Conservation (phyloP, 1,140 invertebrate species). For the Drosophila mojavensis region DNA sequence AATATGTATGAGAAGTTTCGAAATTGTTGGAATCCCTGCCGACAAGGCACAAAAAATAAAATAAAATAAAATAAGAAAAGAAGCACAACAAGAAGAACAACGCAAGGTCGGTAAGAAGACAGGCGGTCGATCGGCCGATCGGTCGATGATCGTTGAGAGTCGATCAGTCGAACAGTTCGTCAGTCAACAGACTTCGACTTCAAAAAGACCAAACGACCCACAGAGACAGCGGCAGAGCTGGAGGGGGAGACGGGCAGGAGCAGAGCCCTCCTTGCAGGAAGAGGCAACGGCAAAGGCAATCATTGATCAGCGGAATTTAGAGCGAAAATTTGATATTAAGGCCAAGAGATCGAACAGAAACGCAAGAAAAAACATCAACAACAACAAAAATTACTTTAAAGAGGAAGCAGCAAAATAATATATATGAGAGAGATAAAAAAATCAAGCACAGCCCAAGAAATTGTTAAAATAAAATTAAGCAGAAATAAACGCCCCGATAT, state of each 20-base stretch:
- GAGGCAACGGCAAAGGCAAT: conserved; percentile 64
- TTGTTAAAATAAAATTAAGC: conserved; percentile 79
- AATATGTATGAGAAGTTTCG: conserved; percentile 83
- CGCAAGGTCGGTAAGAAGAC: conserved; percentile 77
- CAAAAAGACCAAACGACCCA: conserved; percentile 35
- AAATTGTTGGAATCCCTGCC: conserved; percentile 83
- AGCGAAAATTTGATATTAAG: conserved; percentile 82
- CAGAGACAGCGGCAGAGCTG: not conserved
- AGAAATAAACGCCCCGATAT: conserved; percentile 74
- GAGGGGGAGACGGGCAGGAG: not conserved
- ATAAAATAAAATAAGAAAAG: conserved; percentile 34
- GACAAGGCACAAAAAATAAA: conserved; percentile 47
- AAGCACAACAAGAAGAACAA: conserved; percentile 47
- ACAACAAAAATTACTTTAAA: conserved; percentile 59
- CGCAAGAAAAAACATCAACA: conserved; percentile 10
- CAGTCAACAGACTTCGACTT: conserved; percentile 51
- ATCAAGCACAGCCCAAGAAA: conserved; percentile 43
- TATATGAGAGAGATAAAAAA: conserved; percentile 9
- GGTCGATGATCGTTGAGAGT: conserved; percentile 53
- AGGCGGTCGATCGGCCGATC: conserved; percentile 53
- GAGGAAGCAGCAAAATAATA: conserved; percentile 40
- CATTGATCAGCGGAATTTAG: conserved; percentile 82
- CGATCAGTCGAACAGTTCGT: conserved; percentile 63
- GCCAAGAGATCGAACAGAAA: conserved; percentile 52
- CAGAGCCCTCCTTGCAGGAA: conserved; percentile 38